Conservation (phyloP, 2,888 invertebrate species). For the Hermaeophaga mercurialis region DNA sequence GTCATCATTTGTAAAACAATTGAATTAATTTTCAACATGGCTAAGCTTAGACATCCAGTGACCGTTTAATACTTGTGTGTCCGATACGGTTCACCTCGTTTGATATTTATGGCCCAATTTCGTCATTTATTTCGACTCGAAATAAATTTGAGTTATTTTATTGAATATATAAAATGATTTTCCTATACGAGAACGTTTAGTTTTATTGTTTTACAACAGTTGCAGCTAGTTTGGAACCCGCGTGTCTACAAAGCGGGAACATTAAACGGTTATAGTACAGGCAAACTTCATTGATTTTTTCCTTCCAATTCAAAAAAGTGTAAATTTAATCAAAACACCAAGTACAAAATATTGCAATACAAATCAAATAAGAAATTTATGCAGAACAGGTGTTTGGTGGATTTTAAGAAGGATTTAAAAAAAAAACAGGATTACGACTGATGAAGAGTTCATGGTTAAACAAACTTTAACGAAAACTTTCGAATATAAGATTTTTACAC, state of each 20-base stretch:
- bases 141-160: constrained; percentile 41
- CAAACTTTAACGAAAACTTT: no score
- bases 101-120: constrained; percentile 53
- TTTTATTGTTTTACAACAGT: constrained; percentile 54
- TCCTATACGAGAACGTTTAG: constrained; percentile 36
- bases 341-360: no score
- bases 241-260: constrained; percentile 24
- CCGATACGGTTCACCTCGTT: constrained; percentile 45
- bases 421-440: no score
- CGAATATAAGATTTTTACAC: no score
- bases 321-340: no score
- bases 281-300: not conserved
- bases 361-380: no score
- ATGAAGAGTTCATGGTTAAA: no score
- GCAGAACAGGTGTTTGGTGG: no score
- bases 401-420: no score
- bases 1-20: constrained; percentile 58
- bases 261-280: constrained; percentile 18
- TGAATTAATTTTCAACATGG: constrained; percentile 60
- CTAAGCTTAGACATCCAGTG: constrained; percentile 51
- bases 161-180: constrained; percentile 46
- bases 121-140: constrained; percentile 47
- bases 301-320: no score
- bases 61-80: constrained; percentile 51
- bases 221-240: constrained; percentile 39